A percentile compares a stretch with the other conserved stretches of the same genome.
These are phyloP conservation scores for Pantherophis vulpinus DNA, from an alignment of 2,797 vertebrate species.

Conservation along the genomic window DNA sequence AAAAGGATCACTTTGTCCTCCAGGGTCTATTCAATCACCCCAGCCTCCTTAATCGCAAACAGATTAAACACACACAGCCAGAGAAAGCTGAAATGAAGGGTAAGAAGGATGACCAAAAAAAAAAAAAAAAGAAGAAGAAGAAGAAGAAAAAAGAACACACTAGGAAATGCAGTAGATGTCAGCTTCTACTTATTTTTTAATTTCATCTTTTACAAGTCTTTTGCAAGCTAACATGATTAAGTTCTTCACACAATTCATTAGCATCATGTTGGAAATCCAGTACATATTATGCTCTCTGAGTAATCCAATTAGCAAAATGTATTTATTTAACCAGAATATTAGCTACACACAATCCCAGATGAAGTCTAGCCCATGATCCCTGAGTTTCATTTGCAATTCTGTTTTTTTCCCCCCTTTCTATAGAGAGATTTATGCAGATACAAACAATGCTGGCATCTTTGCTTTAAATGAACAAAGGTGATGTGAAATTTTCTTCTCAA, in stretches of 20 bases:
- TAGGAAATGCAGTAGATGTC: constrained; percentile 64
- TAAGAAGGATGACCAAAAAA: constrained; percentile 69
- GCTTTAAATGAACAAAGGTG: constrained; percentile 50
- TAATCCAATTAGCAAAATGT: constrained; percentile 89
- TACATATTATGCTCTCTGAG: constrained; percentile 77
- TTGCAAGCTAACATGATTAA: constrained; percentile 77
- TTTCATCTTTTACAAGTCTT: constrained; percentile 84
- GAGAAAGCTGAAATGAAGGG: constrained; percentile 62
- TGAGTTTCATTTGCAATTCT: constrained; percentile 41
- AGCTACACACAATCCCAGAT: constrained; percentile 56
- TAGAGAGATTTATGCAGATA: constrained; percentile 30
- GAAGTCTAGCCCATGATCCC: constrained; percentile 51
- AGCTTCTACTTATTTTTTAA: constrained; percentile 79
- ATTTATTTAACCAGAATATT: constrained; percentile 73
- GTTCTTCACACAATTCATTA: constrained; percentile 85
- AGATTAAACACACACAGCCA: constrained; percentile 55
- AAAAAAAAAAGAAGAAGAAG: background rate
- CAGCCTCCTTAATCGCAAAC: constrained; percentile 46
- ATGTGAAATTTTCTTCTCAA: constrained; percentile 43
- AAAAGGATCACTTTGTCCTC: background rate
- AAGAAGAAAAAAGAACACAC: constrained; percentile 21
- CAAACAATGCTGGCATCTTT: constrained; percentile 55
- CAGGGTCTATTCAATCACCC: background rate
- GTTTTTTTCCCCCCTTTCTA: constrained; percentile 3
- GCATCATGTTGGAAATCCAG: constrained; percentile 77